Evolutionary conservation across 2,113 vertebrate genomes (phyloP), one percentile per base, ranked within the genome.

Genomic region (Eurypyga helias): DNA sequence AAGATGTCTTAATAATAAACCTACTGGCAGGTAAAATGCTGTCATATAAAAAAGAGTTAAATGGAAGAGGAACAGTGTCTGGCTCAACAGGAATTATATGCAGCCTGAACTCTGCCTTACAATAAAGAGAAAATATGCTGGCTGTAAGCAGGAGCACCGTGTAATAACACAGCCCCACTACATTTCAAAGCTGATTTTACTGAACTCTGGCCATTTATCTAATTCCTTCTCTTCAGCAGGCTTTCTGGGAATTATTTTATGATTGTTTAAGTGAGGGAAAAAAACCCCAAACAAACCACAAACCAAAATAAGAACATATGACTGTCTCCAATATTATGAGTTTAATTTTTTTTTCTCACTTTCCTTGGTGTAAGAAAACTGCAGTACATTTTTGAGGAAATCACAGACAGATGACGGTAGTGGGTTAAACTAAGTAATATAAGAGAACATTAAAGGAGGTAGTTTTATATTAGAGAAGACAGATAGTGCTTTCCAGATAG

Each of bases 111-210:
- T 95, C 77, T 24, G 46, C 73, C 88, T 94, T 79, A 95, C 17
- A 92, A 92, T 96, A 92, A 97, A 94, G 84, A 94, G 77, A 85
- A 97, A 96, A 95, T 93, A 92, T n/a, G 23, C 54, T 34, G 51
- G 61, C 45, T 93, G 17, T 61, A 94, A 86, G 75, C 54, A 92
- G 66, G 13, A 96, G 62, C 45, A 78, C 78, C 46, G 23, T 78
- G 61, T 61, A 97, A 95, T 94, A 94, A 95, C 57, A 89, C 33
- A 82, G 28, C 38, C 57, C 75, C 51, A 62, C 81, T 87, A 80
- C 69, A 72, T 97, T 97, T 96, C 85, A 95, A 85, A 97, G 57
- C 61, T 95, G 49, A 45, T 96, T 96, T 93, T 93, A 83, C 76
- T 97, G 96, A 97, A 94, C 69, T 86, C 41, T 66, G 78, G 45